Evolutionary conservation across 2,113 vertebrate species (phyloP), one percentile per base, ranked within the genome.

Genomic region (Fregetta grallaria): DNA sequence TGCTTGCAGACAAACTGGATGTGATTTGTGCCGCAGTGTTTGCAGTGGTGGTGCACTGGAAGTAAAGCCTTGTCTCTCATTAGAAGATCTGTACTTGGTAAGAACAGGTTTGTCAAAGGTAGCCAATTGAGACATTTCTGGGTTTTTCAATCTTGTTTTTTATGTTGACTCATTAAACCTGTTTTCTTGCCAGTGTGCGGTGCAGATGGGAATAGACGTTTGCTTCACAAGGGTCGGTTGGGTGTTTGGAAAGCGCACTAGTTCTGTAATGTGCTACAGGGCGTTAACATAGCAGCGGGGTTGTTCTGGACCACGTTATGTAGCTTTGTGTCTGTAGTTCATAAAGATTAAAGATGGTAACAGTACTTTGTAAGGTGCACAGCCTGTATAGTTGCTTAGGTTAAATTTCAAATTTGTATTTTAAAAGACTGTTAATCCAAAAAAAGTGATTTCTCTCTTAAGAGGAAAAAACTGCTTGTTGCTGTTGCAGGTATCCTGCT

Each of bases 271-370:
- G 1, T 72, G 21, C 56, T 67, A 11, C 40, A 74, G 63, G 26
- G 20, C 1, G 1, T 56, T 29, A 72, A n/a, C 0, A 1, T 29
- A n/a, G 55, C 27, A 30, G 30, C 52, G 47, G 14, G 20, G 2
- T 59, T 86, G 47, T 71, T 94, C 12, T 62, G 52, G 15, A 53
- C 42, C 6, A 5, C 9, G 16, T 70, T 40, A 21, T 1, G 1
- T 59, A 52, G n/a, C 34, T 92, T 79, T 45, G 26, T 19, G 34
- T 40, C 49, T 53, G 53, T 50, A 34, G 15, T 42, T 89, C 9
- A 3, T 73, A 42, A 82, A 11, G 13, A 4, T 70, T 73, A 42
- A 82, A 11, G 13, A 4, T 70, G 15, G 5, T 62, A 65, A 59
- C 10, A 23, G 2, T 68, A 30, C 2, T 5, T 80, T 76, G 29